phyloP scores from a whole-genome alignment of 1,140 invertebrate genomes.

The Drosophila mayri region DNA sequence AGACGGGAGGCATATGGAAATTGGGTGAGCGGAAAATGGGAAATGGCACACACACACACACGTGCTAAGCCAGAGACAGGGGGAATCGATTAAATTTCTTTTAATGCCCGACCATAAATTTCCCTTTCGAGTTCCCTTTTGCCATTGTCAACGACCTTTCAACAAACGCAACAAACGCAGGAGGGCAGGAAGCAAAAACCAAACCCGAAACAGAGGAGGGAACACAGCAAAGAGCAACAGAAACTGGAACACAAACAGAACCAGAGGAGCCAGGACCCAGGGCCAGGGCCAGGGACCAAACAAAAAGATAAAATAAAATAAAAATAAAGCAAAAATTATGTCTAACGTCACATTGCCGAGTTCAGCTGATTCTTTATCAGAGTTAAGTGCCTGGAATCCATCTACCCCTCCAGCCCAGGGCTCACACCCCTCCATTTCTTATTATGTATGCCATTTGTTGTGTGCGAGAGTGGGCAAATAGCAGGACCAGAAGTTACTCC shows the following conservation, averaged over 20 bases:
- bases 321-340: constrained; percentile 64
- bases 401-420: constrained; percentile 7
- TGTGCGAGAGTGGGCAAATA: constrained; percentile 12
- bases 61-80: constrained; percentile 50
- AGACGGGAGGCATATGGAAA: constrained; percentile 46
- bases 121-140: constrained; percentile 37
- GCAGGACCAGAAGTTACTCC: constrained; percentile 20
- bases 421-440: not conserved
- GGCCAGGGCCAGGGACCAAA: not conserved
- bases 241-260: constrained; percentile 43
- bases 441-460: constrained; percentile 54
- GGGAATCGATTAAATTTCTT: constrained; percentile 76
- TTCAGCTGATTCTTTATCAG: constrained; percentile 70
- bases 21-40: constrained; percentile 19
- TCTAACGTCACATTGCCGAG: constrained; percentile 64
- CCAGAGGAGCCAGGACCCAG: constrained; percentile 1
- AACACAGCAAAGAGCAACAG: constrained; percentile 33
- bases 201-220: constrained; percentile 2
- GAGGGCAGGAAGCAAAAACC: constrained; percentile 14
- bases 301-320: constrained; percentile 19
- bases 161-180: constrained; percentile 28
- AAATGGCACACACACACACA: constrained; percentile 62
- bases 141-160: constrained; percentile 77
- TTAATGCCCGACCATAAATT: constrained; percentile 77
- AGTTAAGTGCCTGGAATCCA: constrained; percentile 61